Percentiles rank a stretch among this genome's conserved stretches.
These are phyloP conservation scores for Brachyhypopomus occidentalis DNA, from an alignment of 2,113 vertebrate species.

Conservation along the genomic window DNA sequence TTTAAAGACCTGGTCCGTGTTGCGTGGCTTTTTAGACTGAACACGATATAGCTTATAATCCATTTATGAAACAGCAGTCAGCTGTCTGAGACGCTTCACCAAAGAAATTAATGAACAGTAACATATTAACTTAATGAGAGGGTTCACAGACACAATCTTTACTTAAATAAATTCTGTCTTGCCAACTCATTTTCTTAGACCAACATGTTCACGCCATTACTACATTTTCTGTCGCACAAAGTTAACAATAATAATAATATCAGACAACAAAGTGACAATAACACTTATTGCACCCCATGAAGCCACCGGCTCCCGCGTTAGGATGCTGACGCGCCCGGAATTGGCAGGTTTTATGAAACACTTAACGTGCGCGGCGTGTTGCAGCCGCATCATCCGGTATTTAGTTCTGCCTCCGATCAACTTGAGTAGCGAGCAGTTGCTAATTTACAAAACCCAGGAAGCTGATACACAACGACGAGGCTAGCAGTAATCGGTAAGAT, in stretches of 20 bases:
- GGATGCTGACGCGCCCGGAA: background rate
- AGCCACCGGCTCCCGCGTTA: background rate
- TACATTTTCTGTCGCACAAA: background rate
- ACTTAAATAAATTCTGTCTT: background rate
- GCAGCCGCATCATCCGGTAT: background rate
- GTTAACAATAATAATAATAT: background rate
- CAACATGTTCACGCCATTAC: background rate
- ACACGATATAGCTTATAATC: background rate
- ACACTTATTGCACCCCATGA: slow-evolving; percentile 4
- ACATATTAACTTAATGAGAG: slow-evolving; percentile 15
- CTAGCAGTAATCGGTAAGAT: too few relatives aligned
- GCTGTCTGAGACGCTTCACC: background rate
- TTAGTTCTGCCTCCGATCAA: background rate
- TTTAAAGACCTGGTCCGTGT: too few relatives aligned
- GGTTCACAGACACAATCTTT: background rate
- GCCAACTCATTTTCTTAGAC: background rate
- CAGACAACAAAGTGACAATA: background rate
- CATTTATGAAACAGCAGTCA: background rate
- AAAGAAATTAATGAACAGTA: background rate
- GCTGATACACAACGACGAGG: too few relatives aligned
- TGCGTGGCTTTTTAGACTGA: background rate
- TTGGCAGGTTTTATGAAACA: background rate
- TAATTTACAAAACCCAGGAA: background rate
- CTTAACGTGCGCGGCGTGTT: slow-evolving; percentile 42
- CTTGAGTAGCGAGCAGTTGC: background rate